Percentiles rank a stretch among this genome's conserved stretches.
These are phyloP conservation scores for Xanthia icteritia DNA, from an alignment of 2,888 invertebrate genomes.

Conservation along the genomic window DNA sequence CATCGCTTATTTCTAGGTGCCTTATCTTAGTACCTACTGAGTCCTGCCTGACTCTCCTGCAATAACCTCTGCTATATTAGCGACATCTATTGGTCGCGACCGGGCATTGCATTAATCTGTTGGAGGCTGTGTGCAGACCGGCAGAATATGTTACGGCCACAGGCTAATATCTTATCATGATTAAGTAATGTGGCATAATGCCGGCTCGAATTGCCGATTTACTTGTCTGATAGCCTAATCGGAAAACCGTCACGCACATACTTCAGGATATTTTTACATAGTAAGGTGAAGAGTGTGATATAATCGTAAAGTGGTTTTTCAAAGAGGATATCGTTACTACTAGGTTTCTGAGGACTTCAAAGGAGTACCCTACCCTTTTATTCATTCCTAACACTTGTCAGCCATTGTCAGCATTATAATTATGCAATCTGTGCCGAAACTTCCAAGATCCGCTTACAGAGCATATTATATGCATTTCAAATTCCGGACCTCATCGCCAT, in stretches of 20 bases:
- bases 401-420: neutral
- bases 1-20: neutral
- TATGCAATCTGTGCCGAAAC: neutral
- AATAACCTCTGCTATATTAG: neutral
- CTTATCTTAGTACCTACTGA: neutral
- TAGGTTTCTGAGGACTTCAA: neutral
- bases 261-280: neutral
- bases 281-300: slow-evolving; percentile 3
- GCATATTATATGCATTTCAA: neutral
- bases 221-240: slow-evolving; percentile 46
- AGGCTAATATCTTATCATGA: slow-evolving; percentile 37
- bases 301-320: neutral
- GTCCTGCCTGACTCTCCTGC: no score
- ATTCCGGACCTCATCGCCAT: neutral
- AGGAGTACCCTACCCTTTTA: neutral
- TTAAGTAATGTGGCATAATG: slow-evolving; percentile 51
- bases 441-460: neutral
- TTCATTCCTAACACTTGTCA: neutral
- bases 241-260: slow-evolving; percentile 17
- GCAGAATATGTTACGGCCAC: neutral
- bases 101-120: neutral
- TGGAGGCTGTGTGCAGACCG: slow-evolving; percentile 4
- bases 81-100: slow-evolving; percentile 34
- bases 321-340: neutral
- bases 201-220: slow-evolving; percentile 62